Conservation (phyloP, 1,140 invertebrate species). For the Drosophila punjabiensis region DNA sequence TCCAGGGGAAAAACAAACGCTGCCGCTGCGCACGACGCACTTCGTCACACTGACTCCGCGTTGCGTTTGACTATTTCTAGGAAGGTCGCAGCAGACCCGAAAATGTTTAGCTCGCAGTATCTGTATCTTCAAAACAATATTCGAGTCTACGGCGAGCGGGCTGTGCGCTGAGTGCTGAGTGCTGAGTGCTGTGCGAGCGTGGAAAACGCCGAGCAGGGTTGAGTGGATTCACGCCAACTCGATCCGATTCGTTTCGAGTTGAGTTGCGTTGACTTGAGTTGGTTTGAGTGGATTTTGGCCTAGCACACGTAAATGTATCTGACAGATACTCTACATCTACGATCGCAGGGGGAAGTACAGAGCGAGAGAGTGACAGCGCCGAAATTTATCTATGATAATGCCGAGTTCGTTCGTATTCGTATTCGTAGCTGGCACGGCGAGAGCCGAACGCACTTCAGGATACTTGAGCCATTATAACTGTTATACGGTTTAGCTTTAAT, state of each 20-base stretch:
- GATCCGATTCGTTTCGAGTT: conserved; percentile 30
- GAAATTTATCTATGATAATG: conserved; percentile 46
- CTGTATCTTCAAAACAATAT: conserved; percentile 65
- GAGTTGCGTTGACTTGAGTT: conserved; percentile 28
- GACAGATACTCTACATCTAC: conserved; percentile 65
- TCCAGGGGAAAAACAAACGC: conserved; percentile 48
- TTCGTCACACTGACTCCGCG: conserved; percentile 73
- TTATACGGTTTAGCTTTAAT: conserved; percentile 10
- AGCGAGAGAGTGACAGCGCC: conserved; percentile 4
- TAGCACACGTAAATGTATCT: conserved; percentile 64
- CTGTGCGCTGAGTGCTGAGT: neutral
- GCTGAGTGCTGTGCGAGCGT: conserved; percentile 30
- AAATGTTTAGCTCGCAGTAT: conserved; percentile 57
- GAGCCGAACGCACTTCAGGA: conserved; percentile 27
- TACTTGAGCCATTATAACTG: conserved; percentile 17
- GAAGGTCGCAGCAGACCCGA: conserved; percentile 69
- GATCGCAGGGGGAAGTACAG: conserved; percentile 41
- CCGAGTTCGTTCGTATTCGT: neutral
- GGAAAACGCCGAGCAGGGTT: conserved; percentile 62
- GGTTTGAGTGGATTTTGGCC: conserved; percentile 10
- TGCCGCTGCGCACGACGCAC: conserved; percentile 84
- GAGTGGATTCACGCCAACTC: conserved; percentile 7
- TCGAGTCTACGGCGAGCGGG: conserved; percentile 15
- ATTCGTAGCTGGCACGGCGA: conserved; percentile 7
- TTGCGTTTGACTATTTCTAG: conserved; percentile 84